Conservation (phyloP, 2,888 invertebrate species). For the Macrosiphum euphorbiae region DNA sequence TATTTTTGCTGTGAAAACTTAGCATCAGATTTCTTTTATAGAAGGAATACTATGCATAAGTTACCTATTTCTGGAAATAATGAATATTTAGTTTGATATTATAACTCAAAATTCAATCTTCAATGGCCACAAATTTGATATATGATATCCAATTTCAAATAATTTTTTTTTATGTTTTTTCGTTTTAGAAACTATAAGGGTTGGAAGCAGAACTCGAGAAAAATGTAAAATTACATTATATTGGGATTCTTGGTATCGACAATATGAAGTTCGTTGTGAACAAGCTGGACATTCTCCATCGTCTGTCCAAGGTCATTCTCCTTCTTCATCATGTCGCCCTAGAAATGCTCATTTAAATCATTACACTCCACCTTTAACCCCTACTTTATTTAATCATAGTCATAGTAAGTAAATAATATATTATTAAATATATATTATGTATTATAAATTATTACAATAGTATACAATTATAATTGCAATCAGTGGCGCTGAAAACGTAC, state of each 20-base stretch:
- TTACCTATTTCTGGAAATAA: not conserved
- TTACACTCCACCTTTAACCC: constrained; percentile 61
- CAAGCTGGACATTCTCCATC: constrained; percentile 62
- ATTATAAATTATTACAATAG: not conserved
- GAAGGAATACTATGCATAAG: not conserved
- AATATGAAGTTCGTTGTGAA: constrained; percentile 63
- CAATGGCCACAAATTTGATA: not conserved
- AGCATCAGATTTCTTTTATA: not conserved
- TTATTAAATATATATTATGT: not conserved
- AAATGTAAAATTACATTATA: constrained; percentile 79
- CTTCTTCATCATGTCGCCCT: constrained; percentile 56
- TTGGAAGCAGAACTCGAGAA: constrained; percentile 68
- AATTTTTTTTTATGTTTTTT: not conserved
- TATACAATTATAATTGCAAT: not conserved
- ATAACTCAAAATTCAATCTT: not conserved
- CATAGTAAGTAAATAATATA: constrained; percentile 53
- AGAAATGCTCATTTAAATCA: constrained; percentile 59
- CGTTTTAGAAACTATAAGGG: constrained; percentile 63
- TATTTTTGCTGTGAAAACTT: not conserved
- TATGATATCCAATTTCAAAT: not conserved
- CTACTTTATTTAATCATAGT: constrained; percentile 59
- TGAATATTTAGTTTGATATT: not conserved
- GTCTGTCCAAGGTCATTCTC: constrained; percentile 58
- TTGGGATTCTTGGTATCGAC: constrained; percentile 95
- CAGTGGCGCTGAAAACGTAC: too few relatives aligned